Percentiles rank a stretch among this genome's conserved stretches.
Evolutionary conservation across 35 echinoderm and acorn worm genomes (phyloP).

Genomic region (Hemicentrotus pulcherrimus): DNA sequence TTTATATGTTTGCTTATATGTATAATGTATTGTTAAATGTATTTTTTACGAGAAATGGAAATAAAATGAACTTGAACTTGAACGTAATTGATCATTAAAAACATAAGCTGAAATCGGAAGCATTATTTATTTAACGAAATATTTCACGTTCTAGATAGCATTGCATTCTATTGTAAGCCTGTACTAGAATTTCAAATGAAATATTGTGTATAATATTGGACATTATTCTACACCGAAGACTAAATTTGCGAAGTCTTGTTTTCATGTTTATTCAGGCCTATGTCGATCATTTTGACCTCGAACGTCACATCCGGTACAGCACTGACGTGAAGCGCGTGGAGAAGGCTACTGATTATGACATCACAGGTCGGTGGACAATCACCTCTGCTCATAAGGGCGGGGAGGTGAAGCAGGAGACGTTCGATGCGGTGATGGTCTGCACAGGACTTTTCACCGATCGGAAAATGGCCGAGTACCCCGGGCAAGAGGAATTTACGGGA

Average conservation of each 20-base stretch:
- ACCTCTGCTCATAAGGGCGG: constrained; percentile 11
- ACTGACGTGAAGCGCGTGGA: constrained; percentile 64
- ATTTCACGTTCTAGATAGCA: no score
- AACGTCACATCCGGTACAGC: constrained; percentile 83
- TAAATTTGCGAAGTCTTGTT: not conserved
- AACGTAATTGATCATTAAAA: no score
- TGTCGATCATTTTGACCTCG: constrained; percentile 67
- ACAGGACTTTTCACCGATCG: constrained; percentile 65
- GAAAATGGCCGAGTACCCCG: constrained; percentile 60
- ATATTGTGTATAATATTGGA: not conserved
- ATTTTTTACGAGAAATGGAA: no score
- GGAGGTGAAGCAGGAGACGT: constrained; percentile 45
- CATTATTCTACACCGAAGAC: not conserved
- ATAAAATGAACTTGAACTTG: no score
- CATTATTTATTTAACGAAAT: no score
- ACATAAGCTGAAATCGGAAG: no score
- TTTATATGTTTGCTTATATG: no score
- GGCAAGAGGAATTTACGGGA: constrained; percentile 80
- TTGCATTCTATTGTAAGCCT: no score
- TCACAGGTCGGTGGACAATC: constrained; percentile 71
- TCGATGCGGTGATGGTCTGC: constrained; percentile 89
- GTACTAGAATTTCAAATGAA: no score
- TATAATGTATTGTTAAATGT: no score
- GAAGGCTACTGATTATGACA: constrained; percentile 48
- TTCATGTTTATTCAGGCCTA: not conserved